Base-by-base conservation (phyloP, 2,113 vertebrate genomes). In the Ammospiza caudacuta region DNA sequence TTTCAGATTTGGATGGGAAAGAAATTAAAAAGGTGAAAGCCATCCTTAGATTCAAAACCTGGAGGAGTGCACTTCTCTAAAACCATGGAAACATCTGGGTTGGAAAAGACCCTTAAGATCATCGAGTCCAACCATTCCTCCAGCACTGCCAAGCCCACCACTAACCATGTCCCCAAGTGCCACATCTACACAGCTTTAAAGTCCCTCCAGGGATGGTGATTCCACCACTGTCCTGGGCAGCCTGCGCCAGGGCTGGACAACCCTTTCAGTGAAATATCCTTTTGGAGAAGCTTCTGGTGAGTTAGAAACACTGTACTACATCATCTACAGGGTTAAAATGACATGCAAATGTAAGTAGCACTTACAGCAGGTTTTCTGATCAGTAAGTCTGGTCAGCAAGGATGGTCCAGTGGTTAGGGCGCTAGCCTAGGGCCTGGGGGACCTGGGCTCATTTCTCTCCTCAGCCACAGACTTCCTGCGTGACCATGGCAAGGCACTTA, bases 351-450 rank as follows among this genome's bases (percentile, higher is more conserved):
- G 90, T 95, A 89, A 92, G 94, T 64, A 89, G 95, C 95, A 96
- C 95, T 97, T 95, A 97, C 94, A 97, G 92, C 86, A 92, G 92
- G 90, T 95, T 96, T 96, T 96, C 96, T 96, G 96, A 96, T 96
- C 94, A 97, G 90, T 95, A 95, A 94, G 94, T 92, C 92, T 96
- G 94, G 93, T 95, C 95, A 97, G 93, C 87, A 95, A 94, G 85
- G 85, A 92, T 89, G 94, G 94, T 93, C 93, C 95, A 96, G 92
- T 90, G 92, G 92, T 96, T 95, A 95, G 90, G 95, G 85, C 1
- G 76, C 95, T 94, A 97, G 92, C 92, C 92, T 96, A 95, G 95
- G 94, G 94, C 91, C 91, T 95, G 95, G 94, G 95, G 94, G 92
- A 95, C 93, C 85, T 96, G 88, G 92, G 92, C 88, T 96, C 90